Evolutionary conservation across 2,888 invertebrate genomes (phyloP).

Genomic region (Trissonchulus sp.): DNA sequence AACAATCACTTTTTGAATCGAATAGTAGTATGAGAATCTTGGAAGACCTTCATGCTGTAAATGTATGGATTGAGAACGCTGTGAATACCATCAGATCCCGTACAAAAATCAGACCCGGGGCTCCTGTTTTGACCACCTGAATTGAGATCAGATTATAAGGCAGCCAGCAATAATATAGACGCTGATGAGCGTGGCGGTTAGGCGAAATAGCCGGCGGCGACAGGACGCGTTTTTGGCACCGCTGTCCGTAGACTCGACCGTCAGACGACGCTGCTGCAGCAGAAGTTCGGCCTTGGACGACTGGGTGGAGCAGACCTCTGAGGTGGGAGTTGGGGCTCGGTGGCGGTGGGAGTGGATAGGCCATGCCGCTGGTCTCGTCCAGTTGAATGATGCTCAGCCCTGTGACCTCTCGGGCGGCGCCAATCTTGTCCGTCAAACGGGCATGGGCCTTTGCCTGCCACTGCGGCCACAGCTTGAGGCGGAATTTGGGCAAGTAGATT

Average conservation of each 20-base stretch:
- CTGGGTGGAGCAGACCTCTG: not conserved
- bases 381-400: not conserved
- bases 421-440: not conserved
- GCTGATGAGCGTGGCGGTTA: not conserved
- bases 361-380: not conserved
- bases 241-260: too few relatives aligned
- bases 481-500: not conserved
- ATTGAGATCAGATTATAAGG: conserved; percentile 1
- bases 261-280: not conserved
- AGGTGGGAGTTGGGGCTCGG: not conserved
- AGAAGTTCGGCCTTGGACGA: not conserved
- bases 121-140: not conserved
- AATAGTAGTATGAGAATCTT: not conserved
- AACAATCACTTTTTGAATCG: not conserved
- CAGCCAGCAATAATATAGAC: conserved; percentile 13
- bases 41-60: not conserved
- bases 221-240: not conserved
- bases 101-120: not conserved
- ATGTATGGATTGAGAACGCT: conserved; percentile 5
- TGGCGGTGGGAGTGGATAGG: not conserved
- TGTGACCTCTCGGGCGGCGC: not conserved
- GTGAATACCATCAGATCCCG: conserved; percentile 5
- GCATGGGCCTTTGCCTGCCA: not conserved
- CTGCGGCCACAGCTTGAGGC: not conserved
- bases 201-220: not conserved